These are phyloP conservation scores for Drosophila cyrtoloma DNA, from an alignment of 2,888 invertebrate species.

Conservation along the genomic window DNA sequence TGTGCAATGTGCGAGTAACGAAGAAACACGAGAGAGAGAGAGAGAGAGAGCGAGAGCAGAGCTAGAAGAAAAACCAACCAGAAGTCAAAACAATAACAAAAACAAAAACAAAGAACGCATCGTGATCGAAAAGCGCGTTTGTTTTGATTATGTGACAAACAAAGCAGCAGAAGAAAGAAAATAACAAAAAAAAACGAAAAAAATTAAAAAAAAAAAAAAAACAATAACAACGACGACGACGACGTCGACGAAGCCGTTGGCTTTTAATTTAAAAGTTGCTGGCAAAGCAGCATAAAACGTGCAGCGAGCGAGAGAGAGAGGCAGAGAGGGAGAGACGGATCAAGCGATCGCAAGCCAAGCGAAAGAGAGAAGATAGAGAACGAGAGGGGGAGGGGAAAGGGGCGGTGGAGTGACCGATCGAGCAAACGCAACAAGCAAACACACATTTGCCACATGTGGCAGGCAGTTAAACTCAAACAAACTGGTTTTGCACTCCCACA, in stretches of 20 bases:
- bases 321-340: constrained; percentile 12
- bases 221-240: constrained; percentile 2
- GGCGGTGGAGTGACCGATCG: constrained; percentile 6
- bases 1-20: neutral
- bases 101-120: constrained; percentile 61
- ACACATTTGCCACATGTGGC: constrained; percentile 49
- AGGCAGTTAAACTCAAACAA: constrained; percentile 66
- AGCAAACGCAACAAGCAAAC: constrained; percentile 49
- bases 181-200: constrained; percentile 21
- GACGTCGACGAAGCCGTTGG: constrained; percentile 30
- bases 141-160: constrained; percentile 76
- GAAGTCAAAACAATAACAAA: constrained; percentile 61
- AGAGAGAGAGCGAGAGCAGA: constrained; percentile 12
- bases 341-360: constrained; percentile 9
- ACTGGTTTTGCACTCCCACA: constrained; percentile 74
- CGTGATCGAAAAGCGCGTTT: constrained; percentile 71
- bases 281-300: constrained; percentile 56
- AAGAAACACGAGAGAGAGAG: constrained; percentile 27
- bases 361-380: constrained; percentile 19
- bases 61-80: constrained; percentile 38
- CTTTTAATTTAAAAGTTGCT: constrained; percentile 71
- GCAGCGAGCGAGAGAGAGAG: constrained; percentile 31
- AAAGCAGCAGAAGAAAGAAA: constrained; percentile 41
- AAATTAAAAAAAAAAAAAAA: constrained; percentile 25
- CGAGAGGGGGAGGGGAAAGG: neutral